Conservation (phyloP, 2,888 invertebrate genomes). For the Agrypnus murinus region DNA sequence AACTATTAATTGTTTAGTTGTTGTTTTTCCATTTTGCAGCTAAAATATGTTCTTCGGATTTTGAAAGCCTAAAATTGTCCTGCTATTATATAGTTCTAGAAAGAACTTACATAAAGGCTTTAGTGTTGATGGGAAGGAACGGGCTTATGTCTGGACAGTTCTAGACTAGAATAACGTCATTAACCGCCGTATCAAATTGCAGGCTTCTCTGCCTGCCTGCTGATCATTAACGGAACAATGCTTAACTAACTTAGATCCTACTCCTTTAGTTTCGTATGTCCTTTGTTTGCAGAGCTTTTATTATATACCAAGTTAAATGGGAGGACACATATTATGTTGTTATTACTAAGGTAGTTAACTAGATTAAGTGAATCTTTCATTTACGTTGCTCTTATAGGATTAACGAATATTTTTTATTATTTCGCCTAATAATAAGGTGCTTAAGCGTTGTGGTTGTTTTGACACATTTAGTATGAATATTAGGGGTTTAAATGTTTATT, state of each 20-base stretch:
- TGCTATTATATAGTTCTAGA: slow-evolving; percentile 13
- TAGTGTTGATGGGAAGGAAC: slow-evolving; percentile 38
- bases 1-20: too few relatives aligned
- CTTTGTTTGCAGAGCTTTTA: slow-evolving; percentile 34
- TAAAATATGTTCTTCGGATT: too few relatives aligned
- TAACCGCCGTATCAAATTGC: slow-evolving; percentile 59
- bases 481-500: too few relatives aligned
- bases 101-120: slow-evolving; percentile 3
- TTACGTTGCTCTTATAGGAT: too few relatives aligned
- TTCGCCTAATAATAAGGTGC: too few relatives aligned
- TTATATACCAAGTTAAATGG: slow-evolving; percentile 18
- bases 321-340: neutral
- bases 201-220: slow-evolving; percentile 51
- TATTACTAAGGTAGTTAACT: neutral
- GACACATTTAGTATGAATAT: too few relatives aligned
- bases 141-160: slow-evolving; percentile 39
- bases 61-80: neutral
- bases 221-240: slow-evolving; percentile 59
- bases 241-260: slow-evolving; percentile 55
- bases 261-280: slow-evolving; percentile 41
- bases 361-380: too few relatives aligned
- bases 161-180: slow-evolving; percentile 55
- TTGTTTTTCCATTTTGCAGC: too few relatives aligned
- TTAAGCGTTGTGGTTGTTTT: too few relatives aligned
- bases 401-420: too few relatives aligned